Evolutionary conservation across 2,113 vertebrate genomes (phyloP).

Genomic region (Accipiter cooperii): DNA sequence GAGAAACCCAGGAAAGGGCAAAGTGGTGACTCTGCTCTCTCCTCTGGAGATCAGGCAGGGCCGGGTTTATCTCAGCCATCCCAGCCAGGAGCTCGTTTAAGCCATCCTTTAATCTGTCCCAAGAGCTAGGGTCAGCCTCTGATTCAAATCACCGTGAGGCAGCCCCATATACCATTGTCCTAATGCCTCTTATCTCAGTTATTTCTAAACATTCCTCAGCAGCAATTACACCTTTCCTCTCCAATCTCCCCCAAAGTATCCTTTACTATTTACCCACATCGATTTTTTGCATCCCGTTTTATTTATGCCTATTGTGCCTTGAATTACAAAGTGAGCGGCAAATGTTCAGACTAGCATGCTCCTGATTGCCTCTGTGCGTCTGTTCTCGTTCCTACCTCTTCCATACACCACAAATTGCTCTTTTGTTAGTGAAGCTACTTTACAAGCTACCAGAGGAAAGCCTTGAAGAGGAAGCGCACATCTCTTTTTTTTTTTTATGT

Average conservation of each 20-base stretch:
- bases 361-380: neutral
- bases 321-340: conserved; percentile 15
- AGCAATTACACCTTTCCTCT: conserved; percentile 51
- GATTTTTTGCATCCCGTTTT: conserved; percentile 46
- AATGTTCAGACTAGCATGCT: neutral
- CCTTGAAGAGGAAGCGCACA: neutral
- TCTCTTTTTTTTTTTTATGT: neutral
- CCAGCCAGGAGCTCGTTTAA: neutral
- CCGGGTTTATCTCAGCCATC: neutral
- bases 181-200: conserved; percentile 53
- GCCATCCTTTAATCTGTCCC: neutral
- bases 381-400: neutral
- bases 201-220: conserved; percentile 29
- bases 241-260: conserved; percentile 30
- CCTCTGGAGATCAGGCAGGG: neutral
- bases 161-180: conserved; percentile 6
- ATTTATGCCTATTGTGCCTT: conserved; percentile 35
- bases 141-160: neutral
- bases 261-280: conserved; percentile 26
- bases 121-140: neutral
- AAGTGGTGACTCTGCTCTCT: neutral
- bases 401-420: neutral
- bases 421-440: neutral
- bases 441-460: neutral
- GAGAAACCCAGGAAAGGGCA: neutral